Percentiles rank a stretch among this genome's conserved stretches.
phyloP scores from a whole-genome alignment of 2,888 invertebrate species.

The Zygaena filipendulae region DNA sequence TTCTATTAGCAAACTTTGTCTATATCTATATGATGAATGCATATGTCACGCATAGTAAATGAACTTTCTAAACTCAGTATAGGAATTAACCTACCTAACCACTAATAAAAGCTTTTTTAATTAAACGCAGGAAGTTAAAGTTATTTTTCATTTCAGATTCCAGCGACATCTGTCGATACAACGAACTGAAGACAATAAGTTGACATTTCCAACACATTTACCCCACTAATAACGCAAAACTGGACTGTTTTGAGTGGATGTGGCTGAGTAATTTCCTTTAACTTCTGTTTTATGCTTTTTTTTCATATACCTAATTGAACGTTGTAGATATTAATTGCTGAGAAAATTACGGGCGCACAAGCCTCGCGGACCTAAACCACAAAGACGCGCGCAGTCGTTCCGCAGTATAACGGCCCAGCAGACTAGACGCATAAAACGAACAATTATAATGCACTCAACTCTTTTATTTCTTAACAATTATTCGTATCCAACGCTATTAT shows the following conservation, averaged over 20 bases:
- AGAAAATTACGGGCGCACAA: slow-evolving; percentile 46
- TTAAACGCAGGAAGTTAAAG: too few species aligned
- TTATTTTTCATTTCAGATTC: slow-evolving; percentile 24
- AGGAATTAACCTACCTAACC: slow-evolving; percentile 27
- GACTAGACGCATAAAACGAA: slow-evolving; percentile 43
- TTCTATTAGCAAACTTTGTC: too few species aligned
- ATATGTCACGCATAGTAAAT: too few species aligned
- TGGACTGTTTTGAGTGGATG: slow-evolving; percentile 34
- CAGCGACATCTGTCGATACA: slow-evolving; percentile 40
- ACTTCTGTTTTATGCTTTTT: slow-evolving; percentile 48
- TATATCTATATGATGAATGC: too few species aligned
- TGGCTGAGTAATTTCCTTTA: slow-evolving; percentile 38
- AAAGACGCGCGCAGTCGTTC: slow-evolving; percentile 35
- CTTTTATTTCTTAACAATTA: slow-evolving; percentile 43
- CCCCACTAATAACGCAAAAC: slow-evolving; percentile 29
- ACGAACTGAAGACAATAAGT: slow-evolving; percentile 44
- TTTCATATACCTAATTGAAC: slow-evolving; percentile 54
- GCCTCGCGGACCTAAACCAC: slow-evolving; percentile 49
- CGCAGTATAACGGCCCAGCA: slow-evolving; percentile 28
- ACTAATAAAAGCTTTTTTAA: too few species aligned
- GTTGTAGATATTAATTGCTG: slow-evolving; percentile 55
- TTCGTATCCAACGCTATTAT: slow-evolving; percentile 25
- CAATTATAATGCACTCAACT: slow-evolving; percentile 40
- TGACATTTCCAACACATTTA: slow-evolving; percentile 30
- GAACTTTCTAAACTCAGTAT: slow-evolving; percentile 32